Evolutionary conservation across 92 coral and sea anemone species (phyloP).

Genomic region (Scolanthus callimorphus): DNA sequence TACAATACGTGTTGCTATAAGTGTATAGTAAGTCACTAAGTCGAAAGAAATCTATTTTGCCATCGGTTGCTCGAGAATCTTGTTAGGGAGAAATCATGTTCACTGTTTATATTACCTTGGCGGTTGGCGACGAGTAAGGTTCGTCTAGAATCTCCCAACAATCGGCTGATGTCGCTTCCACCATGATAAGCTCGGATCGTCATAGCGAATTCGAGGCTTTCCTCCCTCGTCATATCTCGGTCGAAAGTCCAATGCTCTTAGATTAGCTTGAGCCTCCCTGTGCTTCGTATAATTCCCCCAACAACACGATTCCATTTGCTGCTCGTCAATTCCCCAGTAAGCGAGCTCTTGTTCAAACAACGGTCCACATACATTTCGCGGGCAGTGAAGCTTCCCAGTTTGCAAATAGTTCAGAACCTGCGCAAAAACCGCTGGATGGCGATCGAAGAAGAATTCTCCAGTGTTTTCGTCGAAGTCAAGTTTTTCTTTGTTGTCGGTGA

Average conservation of each 20-base stretch:
- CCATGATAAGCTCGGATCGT: slow-evolving; percentile 72
- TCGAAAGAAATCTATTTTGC: too few species aligned
- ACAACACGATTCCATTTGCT: slow-evolving; percentile 98
- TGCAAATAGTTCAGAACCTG: slow-evolving; percentile 94
- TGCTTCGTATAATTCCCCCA: slow-evolving; percentile 96
- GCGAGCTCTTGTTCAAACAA: slow-evolving; percentile 92
- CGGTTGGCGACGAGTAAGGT: slow-evolving; percentile 88
- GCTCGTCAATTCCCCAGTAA: slow-evolving; percentile 97
- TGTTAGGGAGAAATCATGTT: too few species aligned
- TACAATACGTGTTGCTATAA: too few species aligned
- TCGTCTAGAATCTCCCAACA: slow-evolving; percentile 96
- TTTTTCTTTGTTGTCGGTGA: slow-evolving; percentile 75
- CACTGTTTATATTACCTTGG: slow-evolving; percentile 83
- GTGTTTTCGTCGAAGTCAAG: slow-evolving; percentile 88
- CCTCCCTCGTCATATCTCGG: slow-evolving; percentile 65
- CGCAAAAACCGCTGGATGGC: slow-evolving; percentile 95
- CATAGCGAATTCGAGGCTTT: slow-evolving; percentile 21
- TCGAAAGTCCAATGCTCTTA: slow-evolving; percentile 79
- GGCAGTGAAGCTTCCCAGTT: slow-evolving; percentile 98
- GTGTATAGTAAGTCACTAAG: too few species aligned
- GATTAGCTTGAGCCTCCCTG: slow-evolving; percentile 91
- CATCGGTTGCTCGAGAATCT: too few species aligned
- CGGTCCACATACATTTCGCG: slow-evolving; percentile 92
- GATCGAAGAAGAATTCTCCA: slow-evolving; percentile 92
- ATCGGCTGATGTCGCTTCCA: slow-evolving; percentile 87